Evolutionary conservation across 2,797 vertebrate genomes (phyloP).

Genomic region (Melanotaenia boesemani): DNA sequence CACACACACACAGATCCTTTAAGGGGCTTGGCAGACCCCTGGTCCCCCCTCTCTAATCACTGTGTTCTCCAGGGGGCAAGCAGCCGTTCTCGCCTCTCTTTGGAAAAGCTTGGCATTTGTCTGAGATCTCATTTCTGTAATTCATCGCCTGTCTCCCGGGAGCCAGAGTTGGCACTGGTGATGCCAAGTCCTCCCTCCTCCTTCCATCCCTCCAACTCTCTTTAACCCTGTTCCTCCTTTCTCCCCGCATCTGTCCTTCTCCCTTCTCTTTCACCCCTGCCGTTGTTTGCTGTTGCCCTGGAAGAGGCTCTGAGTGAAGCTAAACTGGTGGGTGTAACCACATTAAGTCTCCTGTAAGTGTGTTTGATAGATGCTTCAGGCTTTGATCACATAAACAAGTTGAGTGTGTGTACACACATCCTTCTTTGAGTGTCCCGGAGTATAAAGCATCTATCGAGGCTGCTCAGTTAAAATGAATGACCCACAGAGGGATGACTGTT

Average conservation of each 20-base stretch:
- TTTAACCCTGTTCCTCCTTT: conserved; percentile 27
- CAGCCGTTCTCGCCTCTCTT: conserved; percentile 72
- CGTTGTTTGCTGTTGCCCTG: conserved; percentile 62
- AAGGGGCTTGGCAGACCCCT: conserved; percentile 80
- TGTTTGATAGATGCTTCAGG: conserved; percentile 51
- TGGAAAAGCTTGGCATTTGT: conserved; percentile 84
- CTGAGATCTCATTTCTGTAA: conserved; percentile 86
- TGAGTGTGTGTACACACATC: conserved; percentile 15
- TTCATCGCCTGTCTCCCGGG: conserved; percentile 83
- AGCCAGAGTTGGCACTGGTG: conserved; percentile 75
- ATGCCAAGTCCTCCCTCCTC: conserved; percentile 67
- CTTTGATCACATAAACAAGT: conserved; percentile 46
- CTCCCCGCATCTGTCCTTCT: conserved; percentile 30
- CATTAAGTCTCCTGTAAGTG: conserved; percentile 55
- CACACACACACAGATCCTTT: conserved; percentile 60
- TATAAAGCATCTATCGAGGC: conserved; percentile 12
- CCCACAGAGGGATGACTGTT: conserved; percentile 20
- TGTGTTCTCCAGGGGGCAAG: conserved; percentile 75
- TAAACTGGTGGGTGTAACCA: conserved; percentile 71
- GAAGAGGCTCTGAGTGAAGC: conserved; percentile 59
- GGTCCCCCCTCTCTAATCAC: conserved; percentile 81
- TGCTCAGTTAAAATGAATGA: conserved; percentile 45
- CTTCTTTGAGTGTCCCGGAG: conserved; percentile 23
- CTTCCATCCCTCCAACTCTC: conserved; percentile 47
- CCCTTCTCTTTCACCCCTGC: conserved; percentile 43